A percentile compares a stretch with the other conserved stretches of the same genome.
Evolutionary conservation across 2,888 invertebrate species (phyloP).

Genomic region (Baronia brevicornis): DNA sequence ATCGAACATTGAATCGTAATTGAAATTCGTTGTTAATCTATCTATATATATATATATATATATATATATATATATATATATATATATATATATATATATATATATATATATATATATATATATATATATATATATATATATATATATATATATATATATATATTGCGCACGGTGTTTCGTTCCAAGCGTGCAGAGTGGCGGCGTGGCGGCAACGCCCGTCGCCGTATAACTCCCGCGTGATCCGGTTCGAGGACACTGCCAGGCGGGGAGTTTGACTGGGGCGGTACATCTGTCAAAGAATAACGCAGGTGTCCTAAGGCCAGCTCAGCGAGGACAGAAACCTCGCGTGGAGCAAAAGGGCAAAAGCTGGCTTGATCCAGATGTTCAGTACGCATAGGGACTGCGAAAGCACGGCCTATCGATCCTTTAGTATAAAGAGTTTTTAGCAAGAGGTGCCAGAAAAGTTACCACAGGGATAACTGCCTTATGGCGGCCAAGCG

Average conservation of each 20-base stretch:
- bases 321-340: slow-evolving; percentile 80
- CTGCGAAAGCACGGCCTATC: slow-evolving; percentile 80
- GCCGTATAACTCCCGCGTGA: slow-evolving; percentile 51
- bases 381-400: slow-evolving; percentile 79
- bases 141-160: too few relatives aligned
- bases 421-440: slow-evolving; percentile 76
- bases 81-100: too few relatives aligned
- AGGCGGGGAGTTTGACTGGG: slow-evolving; percentile 80
- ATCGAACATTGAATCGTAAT: too few relatives aligned
- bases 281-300: slow-evolving; percentile 80
- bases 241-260: slow-evolving; percentile 76
- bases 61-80: too few relatives aligned
- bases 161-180: slow-evolving; percentile 34
- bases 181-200: slow-evolving; percentile 72
- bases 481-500: slow-evolving; percentile 80
- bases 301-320: slow-evolving; percentile 79
- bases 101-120: too few relatives aligned
- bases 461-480: slow-evolving; percentile 84
- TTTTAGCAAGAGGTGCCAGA: slow-evolving; percentile 81
- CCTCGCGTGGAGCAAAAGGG: slow-evolving; percentile 82
- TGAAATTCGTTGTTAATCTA: too few relatives aligned
- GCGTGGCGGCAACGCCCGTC: slow-evolving; percentile 53
- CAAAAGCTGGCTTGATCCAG: slow-evolving; percentile 80
- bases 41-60: too few relatives aligned
- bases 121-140: too few relatives aligned